phyloP scores from a whole-genome alignment of 2,797 vertebrate genomes.

The Hylomyscus alleni region DNA sequence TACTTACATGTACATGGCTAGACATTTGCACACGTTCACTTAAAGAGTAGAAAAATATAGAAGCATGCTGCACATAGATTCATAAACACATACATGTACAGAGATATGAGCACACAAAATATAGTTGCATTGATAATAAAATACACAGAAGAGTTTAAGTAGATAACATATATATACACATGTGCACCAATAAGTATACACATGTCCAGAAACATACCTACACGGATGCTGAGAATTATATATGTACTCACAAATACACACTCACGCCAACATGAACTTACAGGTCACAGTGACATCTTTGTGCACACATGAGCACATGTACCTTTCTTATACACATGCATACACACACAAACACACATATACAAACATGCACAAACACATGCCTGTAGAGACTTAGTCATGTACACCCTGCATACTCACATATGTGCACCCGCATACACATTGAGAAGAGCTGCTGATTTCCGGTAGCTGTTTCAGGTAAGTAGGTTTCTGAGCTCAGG shows the following conservation, averaged over 20 bases:
- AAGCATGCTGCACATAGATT: not conserved
- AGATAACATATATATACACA: not conserved
- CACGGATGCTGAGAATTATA: not conserved
- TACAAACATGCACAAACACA: not conserved
- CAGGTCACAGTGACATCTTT: not conserved
- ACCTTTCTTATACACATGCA: not conserved
- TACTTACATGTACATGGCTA: not conserved
- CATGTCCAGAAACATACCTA: not conserved
- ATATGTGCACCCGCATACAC: not conserved
- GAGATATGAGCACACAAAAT: not conserved
- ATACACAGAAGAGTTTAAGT: not conserved
- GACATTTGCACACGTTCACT: too few species aligned
- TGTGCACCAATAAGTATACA: not conserved
- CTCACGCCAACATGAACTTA: not conserved
- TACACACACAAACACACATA: not conserved
- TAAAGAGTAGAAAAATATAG: not conserved
- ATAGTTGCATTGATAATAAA: not conserved
- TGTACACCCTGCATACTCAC: not conserved
- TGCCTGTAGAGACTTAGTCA: not conserved
- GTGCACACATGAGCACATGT: too few species aligned
- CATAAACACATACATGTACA: not conserved
- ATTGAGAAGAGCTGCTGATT: not conserved
- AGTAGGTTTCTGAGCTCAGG: not conserved
- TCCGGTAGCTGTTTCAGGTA: not conserved
- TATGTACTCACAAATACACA: not conserved